Conservation (phyloP, 2,797 vertebrate species). For the Spea hammondii region DNA sequence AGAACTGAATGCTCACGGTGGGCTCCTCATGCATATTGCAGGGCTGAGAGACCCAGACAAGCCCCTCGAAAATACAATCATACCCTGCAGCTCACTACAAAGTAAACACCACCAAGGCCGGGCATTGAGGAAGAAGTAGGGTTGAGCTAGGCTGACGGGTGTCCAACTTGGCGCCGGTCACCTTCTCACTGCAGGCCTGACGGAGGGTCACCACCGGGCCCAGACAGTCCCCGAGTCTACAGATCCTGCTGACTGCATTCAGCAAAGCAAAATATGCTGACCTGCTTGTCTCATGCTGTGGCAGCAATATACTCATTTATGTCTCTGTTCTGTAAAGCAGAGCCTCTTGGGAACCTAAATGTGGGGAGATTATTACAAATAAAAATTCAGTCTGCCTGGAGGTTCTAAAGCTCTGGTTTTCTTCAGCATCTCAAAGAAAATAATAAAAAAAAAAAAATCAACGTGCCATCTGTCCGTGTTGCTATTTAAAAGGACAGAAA, state of each 20-base stretch:
- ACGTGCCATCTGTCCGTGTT: too few species aligned
- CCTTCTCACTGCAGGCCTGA: conserved; percentile 37
- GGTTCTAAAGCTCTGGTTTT: too few species aligned
- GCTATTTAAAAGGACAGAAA: too few species aligned
- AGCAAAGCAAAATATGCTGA: conserved; percentile 1
- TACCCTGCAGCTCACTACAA: conserved; percentile 91
- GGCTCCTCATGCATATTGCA: conserved; percentile 92
- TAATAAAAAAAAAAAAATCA: too few species aligned
- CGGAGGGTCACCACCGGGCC: conserved; percentile 27
- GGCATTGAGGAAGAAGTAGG: conserved; percentile 80
- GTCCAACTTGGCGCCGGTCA: conserved; percentile 67
- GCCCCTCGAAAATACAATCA: conserved; percentile 65
- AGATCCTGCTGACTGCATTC: conserved; percentile 41
- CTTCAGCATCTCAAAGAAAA: too few species aligned
- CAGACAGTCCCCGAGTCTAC: conserved; percentile 39
- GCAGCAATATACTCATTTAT: background rate
- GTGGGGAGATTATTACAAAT: too few species aligned
- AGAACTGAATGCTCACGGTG: conserved; percentile 77
- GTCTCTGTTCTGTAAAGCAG: background rate
- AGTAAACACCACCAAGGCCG: conserved; percentile 90
- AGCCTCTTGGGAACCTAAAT: too few species aligned
- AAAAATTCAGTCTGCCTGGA: too few species aligned
- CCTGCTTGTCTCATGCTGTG: background rate
- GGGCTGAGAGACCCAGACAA: conserved; percentile 74
- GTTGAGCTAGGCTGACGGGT: conserved; percentile 80